Conservation (phyloP, 2,113 vertebrate genomes). For the Sebastes fasciatus region DNA sequence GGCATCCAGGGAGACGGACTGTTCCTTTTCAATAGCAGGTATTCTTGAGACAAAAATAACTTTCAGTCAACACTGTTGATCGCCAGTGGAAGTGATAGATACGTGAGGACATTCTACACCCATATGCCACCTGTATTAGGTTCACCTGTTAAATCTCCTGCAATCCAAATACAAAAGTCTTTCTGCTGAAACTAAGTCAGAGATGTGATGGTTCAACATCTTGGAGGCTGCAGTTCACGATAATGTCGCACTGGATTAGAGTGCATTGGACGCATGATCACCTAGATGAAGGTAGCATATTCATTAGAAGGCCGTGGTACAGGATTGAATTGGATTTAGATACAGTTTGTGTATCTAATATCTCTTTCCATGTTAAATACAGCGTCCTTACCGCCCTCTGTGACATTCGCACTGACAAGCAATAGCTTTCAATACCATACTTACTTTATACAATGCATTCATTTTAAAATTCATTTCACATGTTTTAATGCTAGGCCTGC, state of each 20-base stretch:
- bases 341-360: neutral
- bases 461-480: neutral
- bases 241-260: neutral
- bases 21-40: constrained; percentile 35
- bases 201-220: too few relatives aligned
- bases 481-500: neutral
- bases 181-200: neutral
- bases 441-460: neutral
- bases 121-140: neutral
- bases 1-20: constrained; percentile 5
- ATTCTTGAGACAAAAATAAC: constrained; percentile 38
- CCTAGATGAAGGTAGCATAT: neutral
- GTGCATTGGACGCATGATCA: neutral
- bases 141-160: neutral
- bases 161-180: neutral
- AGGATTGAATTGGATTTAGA: neutral
- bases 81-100: too few relatives aligned
- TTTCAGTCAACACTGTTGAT: neutral
- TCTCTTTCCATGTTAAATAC: neutral
- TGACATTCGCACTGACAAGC: neutral
- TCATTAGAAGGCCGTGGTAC: neutral
- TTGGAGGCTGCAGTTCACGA: neutral
- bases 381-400: neutral
- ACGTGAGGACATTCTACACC: neutral
- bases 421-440: neutral